A percentile compares a stretch with the other conserved stretches of the same genome.
Evolutionary conservation across 2,888 invertebrate genomes (phyloP).

Genomic region (Artemia sinica): DNA sequence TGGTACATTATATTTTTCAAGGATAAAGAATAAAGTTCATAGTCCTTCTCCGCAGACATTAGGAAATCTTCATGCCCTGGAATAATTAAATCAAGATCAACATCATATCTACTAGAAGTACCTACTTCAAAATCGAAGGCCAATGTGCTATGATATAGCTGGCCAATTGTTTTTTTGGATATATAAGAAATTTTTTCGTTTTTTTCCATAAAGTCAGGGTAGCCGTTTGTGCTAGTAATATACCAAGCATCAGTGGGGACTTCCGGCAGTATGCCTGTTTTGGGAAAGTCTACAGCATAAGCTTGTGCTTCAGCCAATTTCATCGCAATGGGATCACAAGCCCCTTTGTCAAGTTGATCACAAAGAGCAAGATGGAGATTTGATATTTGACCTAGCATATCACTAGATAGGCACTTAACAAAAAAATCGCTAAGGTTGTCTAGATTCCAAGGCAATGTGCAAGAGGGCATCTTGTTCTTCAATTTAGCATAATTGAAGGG

Average conservation of each 20-base stretch:
- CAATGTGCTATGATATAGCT: slow-evolving; percentile 7
- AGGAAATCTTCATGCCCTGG: slow-evolving; percentile 15
- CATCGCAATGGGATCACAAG: slow-evolving; percentile 16
- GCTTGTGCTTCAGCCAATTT: slow-evolving; percentile 16
- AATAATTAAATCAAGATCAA: slow-evolving; percentile 10
- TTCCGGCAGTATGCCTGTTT: slow-evolving; percentile 15
- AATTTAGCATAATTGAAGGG: slow-evolving; percentile 7
- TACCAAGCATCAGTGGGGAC: slow-evolving; percentile 13
- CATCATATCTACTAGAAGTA: neutral
- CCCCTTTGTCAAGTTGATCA: slow-evolving; percentile 16
- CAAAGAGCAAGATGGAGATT: slow-evolving; percentile 14
- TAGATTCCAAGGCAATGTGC: no score
- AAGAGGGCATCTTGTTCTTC: neutral
- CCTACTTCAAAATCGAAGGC: neutral
- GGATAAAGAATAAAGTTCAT: neutral
- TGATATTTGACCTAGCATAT: slow-evolving; percentile 13
- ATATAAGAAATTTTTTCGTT: slow-evolving; percentile 5
- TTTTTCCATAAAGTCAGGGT: slow-evolving; percentile 18
- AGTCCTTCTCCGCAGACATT: neutral
- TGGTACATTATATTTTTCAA: slow-evolving; percentile 16
- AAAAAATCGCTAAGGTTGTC: neutral
- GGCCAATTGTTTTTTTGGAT: slow-evolving; percentile 13
- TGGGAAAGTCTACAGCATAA: slow-evolving; percentile 17
- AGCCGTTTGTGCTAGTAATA: neutral
- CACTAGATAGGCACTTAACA: slow-evolving; percentile 14